phyloP scores from a whole-genome alignment of 2,888 invertebrate species.

The Perdita meconis region DNA sequence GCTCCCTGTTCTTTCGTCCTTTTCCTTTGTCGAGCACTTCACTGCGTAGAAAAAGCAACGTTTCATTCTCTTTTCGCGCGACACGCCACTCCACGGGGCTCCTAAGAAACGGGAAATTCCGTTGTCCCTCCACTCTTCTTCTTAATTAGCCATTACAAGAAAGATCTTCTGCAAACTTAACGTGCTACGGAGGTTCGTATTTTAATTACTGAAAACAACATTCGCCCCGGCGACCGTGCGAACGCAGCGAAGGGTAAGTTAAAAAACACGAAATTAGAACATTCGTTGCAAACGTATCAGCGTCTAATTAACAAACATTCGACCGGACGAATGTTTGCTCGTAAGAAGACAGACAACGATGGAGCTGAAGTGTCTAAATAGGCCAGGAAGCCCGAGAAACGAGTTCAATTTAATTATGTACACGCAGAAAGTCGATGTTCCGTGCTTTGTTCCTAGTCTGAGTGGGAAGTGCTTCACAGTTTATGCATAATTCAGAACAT shows the following conservation, averaged over 20 bases:
- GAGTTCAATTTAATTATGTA: conserved; percentile 30
- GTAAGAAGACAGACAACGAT: background rate
- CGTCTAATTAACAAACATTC: too few species aligned
- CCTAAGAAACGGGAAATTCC: conserved; percentile 13
- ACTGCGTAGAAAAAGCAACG: conserved; percentile 31
- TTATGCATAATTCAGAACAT: too few species aligned
- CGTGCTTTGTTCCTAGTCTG: background rate
- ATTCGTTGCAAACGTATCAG: too few species aligned
- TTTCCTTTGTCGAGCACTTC: conserved; percentile 29
- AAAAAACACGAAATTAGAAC: background rate
- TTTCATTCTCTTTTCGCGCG: conserved; percentile 37
- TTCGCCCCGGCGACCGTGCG: background rate
- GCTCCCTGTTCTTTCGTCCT: conserved; percentile 28
- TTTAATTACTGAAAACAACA: conserved; percentile 10
- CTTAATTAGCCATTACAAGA: conserved; percentile 25
- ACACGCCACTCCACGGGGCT: conserved; percentile 19
- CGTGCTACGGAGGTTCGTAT: background rate
- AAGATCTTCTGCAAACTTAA: conserved; percentile 14
- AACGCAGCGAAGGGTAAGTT: background rate
- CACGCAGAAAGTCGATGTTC: conserved; percentile 6
- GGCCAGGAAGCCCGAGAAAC: conserved; percentile 12
- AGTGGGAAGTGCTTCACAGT: too few species aligned
- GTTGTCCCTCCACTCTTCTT: background rate
- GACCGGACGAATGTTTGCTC: background rate
- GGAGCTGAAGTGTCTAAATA: background rate